These are phyloP conservation scores for Drosophila siamana DNA, from an alignment of 2,888 invertebrate species.

Conservation along the genomic window DNA sequence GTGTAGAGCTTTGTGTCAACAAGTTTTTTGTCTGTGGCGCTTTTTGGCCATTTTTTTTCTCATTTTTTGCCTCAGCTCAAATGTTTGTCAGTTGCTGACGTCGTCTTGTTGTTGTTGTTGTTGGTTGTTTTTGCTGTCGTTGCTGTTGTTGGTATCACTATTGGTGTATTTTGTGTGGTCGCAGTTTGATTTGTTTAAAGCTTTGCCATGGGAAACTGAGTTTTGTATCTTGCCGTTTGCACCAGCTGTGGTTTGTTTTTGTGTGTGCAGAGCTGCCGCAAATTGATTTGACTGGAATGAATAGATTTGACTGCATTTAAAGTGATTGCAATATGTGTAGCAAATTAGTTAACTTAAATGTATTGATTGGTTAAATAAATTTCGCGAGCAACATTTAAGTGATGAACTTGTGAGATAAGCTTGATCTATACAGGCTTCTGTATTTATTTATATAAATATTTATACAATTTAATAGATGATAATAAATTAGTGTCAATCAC, in stretches of 20 bases:
- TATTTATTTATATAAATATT: too few species aligned
- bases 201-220: slow-evolving; percentile 64
- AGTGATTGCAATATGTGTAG: slow-evolving; percentile 16
- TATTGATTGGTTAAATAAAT: neutral
- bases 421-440: too few species aligned
- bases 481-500: too few species aligned
- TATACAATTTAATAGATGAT: too few species aligned
- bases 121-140: slow-evolving; percentile 24
- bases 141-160: slow-evolving; percentile 25
- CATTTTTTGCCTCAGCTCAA: slow-evolving; percentile 21
- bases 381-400: neutral
- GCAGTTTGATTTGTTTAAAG: slow-evolving; percentile 76
- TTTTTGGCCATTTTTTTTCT: slow-evolving; percentile 53
- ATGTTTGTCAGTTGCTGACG: slow-evolving; percentile 74
- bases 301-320: slow-evolving; percentile 13
- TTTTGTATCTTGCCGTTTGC: neutral
- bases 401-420: neutral
- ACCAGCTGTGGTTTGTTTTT: slow-evolving; percentile 17
- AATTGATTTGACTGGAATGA: slow-evolving; percentile 18
- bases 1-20: slow-evolving; percentile 74
- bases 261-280: neutral
- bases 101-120: slow-evolving; percentile 35
- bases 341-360: neutral
- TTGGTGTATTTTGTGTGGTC: slow-evolving; percentile 67
- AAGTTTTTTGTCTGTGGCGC: slow-evolving; percentile 66